phyloP scores from a whole-genome alignment of 2,113 vertebrate species.

The Eublepharis macularius region DNA sequence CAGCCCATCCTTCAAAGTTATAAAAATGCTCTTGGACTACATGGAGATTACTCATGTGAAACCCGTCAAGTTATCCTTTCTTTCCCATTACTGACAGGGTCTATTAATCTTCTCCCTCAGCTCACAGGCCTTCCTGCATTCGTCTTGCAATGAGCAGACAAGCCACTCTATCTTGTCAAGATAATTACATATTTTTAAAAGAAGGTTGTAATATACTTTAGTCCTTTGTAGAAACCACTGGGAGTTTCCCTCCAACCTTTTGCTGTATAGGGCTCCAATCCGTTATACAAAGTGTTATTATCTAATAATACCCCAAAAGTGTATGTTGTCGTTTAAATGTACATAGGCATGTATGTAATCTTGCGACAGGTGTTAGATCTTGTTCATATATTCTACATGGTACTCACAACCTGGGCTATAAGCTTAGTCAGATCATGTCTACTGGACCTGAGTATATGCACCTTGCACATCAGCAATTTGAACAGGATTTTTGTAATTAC shows the following conservation, averaged over 20 bases:
- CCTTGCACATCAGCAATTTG: not conserved
- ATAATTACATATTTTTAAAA: constrained; percentile 64
- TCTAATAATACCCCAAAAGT: not conserved
- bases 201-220: constrained; percentile 35
- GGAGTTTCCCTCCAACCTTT: not conserved
- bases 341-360: not conserved
- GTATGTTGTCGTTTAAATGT: not conserved
- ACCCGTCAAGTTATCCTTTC: constrained; percentile 63
- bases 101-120: constrained; percentile 66
- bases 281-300: not conserved
- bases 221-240: not conserved
- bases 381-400: not conserved
- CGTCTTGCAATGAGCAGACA: constrained; percentile 34
- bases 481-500: not conserved
- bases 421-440: not conserved
- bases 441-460: not conserved
- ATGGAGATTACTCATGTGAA: constrained; percentile 61
- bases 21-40: constrained; percentile 56
- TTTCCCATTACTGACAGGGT: constrained; percentile 64
- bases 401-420: not conserved
- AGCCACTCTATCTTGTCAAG: constrained; percentile 65
- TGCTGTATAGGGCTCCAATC: not conserved
- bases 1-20: constrained; percentile 64
- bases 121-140: constrained; percentile 41
- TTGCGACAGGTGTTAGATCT: not conserved